Evolutionary conservation across 2,888 invertebrate genomes (phyloP).

Genomic region (Diplazon laetatorius): DNA sequence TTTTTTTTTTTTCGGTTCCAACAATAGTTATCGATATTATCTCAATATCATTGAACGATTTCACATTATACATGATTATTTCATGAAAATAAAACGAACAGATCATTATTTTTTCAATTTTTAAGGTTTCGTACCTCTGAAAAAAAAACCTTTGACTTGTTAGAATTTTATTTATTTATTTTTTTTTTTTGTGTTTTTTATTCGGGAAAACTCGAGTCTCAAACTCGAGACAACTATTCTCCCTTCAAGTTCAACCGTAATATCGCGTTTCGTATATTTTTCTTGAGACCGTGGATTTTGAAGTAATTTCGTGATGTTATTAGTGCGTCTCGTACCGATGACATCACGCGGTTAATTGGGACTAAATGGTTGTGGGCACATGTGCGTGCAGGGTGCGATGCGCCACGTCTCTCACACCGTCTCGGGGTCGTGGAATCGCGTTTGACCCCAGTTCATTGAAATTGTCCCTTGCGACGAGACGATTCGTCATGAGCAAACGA

Average conservation of each 20-base stretch:
- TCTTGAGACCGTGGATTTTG: slow-evolving; percentile 53
- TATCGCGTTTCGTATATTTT: slow-evolving; percentile 25
- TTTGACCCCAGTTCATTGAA: slow-evolving; percentile 66
- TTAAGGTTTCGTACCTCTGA: too few relatives aligned
- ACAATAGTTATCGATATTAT: too few relatives aligned
- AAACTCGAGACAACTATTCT: too few relatives aligned
- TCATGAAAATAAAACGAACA: too few relatives aligned
- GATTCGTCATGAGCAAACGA: slow-evolving; percentile 27
- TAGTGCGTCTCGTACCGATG: slow-evolving; percentile 64
- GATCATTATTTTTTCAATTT: too few relatives aligned
- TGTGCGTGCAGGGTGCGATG: slow-evolving; percentile 60
- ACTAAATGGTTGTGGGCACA: slow-evolving; percentile 58
- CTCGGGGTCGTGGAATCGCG: slow-evolving; percentile 64
- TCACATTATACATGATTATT: too few relatives aligned
- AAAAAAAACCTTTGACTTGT: too few relatives aligned
- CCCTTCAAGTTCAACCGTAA: neutral
- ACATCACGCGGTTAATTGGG: slow-evolving; percentile 68
- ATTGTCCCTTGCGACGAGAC: slow-evolving; percentile 57
- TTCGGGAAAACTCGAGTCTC: too few relatives aligned
- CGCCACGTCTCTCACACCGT: slow-evolving; percentile 35
- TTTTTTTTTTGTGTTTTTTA: too few relatives aligned
- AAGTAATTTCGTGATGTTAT: slow-evolving; percentile 65
- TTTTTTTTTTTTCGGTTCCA: too few relatives aligned
- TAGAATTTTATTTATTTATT: too few relatives aligned
- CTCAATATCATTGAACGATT: too few relatives aligned